Base-by-base conservation (phyloP, 2,797 vertebrate species). In the Chaunax sp. region DNA sequence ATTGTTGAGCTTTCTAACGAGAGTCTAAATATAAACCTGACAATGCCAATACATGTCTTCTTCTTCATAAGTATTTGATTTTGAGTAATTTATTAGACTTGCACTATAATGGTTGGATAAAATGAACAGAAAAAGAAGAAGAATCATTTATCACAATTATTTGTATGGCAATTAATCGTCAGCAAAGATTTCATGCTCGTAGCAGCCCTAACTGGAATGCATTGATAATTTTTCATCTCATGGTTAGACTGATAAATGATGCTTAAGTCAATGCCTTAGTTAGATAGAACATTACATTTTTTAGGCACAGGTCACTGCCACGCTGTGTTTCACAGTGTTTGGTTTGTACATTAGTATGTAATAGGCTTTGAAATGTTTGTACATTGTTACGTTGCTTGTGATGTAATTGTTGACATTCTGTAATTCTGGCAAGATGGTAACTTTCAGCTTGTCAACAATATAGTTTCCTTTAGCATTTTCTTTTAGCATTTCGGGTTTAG, bases 201-300 rank as follows among this genome's bases (percentile, higher is more conserved):
- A 14, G 10, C 8, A 37, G 35, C 10, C 13, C 13, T 37, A 37
- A 37, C 28, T 30, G 28, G 28, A 30, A 30, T 9, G 9, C 28
- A 30, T 5, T 30, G 28, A 30, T 56, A 25, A 37, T 66, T 49
- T 68, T 64, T 73, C 26, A 71, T 60, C 9, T 69, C 26, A 28
- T 30, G 30, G 5, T 44, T 28, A 28, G 37, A 58, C 33, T 77
- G 51, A 56, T 60, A 23, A 66, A 65, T 63, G 14, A 35, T 41
- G 18, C 22, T 26, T 45, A 52, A 18, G 40, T 20, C 1, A 3
- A 10, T 20, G 5, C 23, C 15, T 46, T 33, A 45, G 15, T 37
- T 54, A n/a, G 46, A 26, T 26, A 14, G 16, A 46, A 13, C 20
- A 52, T 55, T 35, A 28, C 3, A n/a, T 25, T 45, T 44, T 22